A percentile compares a stretch with the other conserved stretches of the same genome.
These are phyloP conservation scores for Aptenodytes forsteri DNA, from an alignment of 2,113 vertebrate species.

Conservation along the genomic window DNA sequence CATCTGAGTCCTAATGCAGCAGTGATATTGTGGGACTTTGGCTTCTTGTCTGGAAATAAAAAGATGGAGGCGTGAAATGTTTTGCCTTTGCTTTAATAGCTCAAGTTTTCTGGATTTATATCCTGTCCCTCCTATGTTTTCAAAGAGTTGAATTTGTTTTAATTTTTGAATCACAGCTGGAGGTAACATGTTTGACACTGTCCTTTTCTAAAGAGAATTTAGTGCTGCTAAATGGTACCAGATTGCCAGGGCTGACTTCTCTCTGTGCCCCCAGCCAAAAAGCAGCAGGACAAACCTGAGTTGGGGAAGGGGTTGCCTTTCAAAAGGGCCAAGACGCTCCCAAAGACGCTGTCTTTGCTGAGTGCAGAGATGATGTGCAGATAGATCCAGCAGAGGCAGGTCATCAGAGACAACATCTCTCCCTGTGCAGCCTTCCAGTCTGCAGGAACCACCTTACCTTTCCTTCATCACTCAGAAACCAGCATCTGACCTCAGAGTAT, in stretches of 20 bases:
- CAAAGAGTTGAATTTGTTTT: not conserved
- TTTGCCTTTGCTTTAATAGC: not conserved
- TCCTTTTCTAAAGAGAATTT: not conserved
- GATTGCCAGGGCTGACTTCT: not conserved
- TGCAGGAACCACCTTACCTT: not conserved
- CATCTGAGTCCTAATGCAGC: not conserved
- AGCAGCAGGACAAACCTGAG: not conserved
- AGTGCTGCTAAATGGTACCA: not conserved
- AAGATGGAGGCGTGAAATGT: not conserved
- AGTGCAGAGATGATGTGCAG: not conserved
- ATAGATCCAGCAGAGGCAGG: not conserved
- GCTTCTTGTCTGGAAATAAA: not conserved
- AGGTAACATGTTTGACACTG: not conserved
- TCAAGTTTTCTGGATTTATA: not conserved
- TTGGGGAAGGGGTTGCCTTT: not conserved
- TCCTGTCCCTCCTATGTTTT: not conserved
- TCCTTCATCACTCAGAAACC: not conserved
- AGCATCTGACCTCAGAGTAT: not conserved
- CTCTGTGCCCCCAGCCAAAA: not conserved
- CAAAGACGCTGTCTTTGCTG: not conserved
- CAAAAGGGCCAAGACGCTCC: not conserved
- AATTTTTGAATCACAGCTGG: not conserved
- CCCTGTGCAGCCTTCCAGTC: not conserved
- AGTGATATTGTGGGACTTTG: not conserved
- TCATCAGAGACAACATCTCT: not conserved